Evolutionary conservation across 2,888 invertebrate species (phyloP).

Genomic region (Drosophila differens): DNA sequence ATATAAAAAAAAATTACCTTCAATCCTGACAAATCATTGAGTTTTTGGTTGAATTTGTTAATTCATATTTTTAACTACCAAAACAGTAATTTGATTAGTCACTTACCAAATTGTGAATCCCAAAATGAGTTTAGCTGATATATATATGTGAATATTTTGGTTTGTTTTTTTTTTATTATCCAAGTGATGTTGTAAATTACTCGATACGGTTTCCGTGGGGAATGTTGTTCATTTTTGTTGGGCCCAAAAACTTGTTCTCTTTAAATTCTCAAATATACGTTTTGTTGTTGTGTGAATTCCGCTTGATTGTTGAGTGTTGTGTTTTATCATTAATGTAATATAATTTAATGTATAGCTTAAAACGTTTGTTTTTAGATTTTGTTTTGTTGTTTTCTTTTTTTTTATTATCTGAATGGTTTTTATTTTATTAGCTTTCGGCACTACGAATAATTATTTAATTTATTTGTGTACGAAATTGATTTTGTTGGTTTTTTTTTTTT

Average conservation of each 20-base stretch:
- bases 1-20: neutral
- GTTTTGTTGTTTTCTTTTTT: neutral
- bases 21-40: rapidly evolving
- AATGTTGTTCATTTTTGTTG: slow-evolving; percentile 42
- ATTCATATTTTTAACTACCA: neutral
- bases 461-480: slow-evolving; percentile 57
- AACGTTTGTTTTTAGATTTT: slow-evolving; percentile 41
- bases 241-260: slow-evolving; percentile 55
- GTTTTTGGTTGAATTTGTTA: neutral
- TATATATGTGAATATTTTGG: neutral
- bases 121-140: slow-evolving; percentile 24
- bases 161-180: slow-evolving; percentile 15
- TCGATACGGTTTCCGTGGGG: slow-evolving; percentile 21
- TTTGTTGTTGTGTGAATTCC: slow-evolving; percentile 21
- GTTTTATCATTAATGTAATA: slow-evolving; percentile 57
- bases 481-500: slow-evolving; percentile 21
- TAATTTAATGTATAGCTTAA: slow-evolving; percentile 69
- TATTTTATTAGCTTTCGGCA: slow-evolving; percentile 44
- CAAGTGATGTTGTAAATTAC: slow-evolving; percentile 17
- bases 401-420: slow-evolving; percentile 56
- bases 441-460: slow-evolving; percentile 69
- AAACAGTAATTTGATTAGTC: neutral
- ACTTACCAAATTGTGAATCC: slow-evolving; percentile 45
- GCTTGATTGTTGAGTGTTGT: slow-evolving; percentile 31
- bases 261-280: slow-evolving; percentile 60